These are phyloP conservation scores for Lytechinus pictus DNA, from an alignment of 35 echinoderm and acorn worm species.

Conservation along the genomic window DNA sequence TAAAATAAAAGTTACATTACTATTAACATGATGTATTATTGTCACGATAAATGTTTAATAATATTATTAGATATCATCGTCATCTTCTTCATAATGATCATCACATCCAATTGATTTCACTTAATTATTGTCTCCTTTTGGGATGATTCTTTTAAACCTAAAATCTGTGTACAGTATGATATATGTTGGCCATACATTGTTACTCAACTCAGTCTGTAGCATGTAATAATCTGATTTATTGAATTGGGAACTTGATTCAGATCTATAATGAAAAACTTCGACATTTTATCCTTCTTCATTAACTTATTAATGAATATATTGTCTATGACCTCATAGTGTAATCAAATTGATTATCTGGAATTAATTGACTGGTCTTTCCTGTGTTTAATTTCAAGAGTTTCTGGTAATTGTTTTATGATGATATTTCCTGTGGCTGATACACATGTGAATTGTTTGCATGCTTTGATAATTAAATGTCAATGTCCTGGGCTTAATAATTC, in stretches of 20 bases:
- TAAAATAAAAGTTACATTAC: no score
- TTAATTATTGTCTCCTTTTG: no score
- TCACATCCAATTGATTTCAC: no score
- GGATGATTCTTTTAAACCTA: background rate
- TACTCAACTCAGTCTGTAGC: background rate
- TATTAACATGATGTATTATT: no score
- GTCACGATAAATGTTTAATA: no score
- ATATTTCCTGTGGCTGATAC: background rate
- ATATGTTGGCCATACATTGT: background rate
- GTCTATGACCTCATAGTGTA: background rate
- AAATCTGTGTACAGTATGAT: background rate
- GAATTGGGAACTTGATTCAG: background rate
- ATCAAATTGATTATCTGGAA: background rate
- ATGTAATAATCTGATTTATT: background rate
- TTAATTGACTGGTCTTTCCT: background rate
- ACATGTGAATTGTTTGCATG: background rate
- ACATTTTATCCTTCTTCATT: background rate
- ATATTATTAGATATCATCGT: no score
- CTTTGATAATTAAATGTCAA: background rate
- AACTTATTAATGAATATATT: background rate
- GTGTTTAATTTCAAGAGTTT: conserved; percentile 6
- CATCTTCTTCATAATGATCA: no score
- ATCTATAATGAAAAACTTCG: background rate
- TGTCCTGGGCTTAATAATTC: background rate
- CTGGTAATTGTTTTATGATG: background rate